Evolutionary conservation across 2,113 vertebrate genomes (phyloP), one percentile per base, ranked within the genome.

Genomic region (Tenrec ecaudatus): DNA sequence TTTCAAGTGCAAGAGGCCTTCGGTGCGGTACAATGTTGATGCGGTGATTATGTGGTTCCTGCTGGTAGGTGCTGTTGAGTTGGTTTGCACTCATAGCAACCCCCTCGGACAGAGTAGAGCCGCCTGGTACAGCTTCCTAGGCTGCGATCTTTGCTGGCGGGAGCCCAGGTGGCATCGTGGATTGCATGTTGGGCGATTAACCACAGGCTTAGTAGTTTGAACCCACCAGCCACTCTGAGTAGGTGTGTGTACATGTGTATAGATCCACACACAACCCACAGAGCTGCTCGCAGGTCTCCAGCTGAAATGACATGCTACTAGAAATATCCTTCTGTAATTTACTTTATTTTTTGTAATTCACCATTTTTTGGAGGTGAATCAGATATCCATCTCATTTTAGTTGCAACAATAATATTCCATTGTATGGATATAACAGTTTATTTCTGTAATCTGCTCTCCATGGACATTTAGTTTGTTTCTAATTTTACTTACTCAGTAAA

Each of bases 221-320:
- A 62, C 23, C 60, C 20, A 62, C 60, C 60, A 19, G 60, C 23
- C 23, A 25, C 60, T 62, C 60, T 25, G 4, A 62, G 20, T 43
- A 4, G 23, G 47, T 5, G 11, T 0, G 0, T 10, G 17, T 3
- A 7, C 11, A 0, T 40, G 20, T 29, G 5, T 12, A 2, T 4
- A 8, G 29, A 17, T n/a, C 40, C 66, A 53, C 47, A 82, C 78
- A 75, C 3, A 60, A 2, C 27, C 6, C 36, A 6, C 17, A 53
- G 62, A 93, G 16, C 36, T 36, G 14, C 23, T 82, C 62, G 20
- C 19, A 22, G 69, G 4, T 58, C 83, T 83, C 77, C 62, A 68
- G 73, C 47, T 86, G 3, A 15, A 36, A 71, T 47, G 3, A 29
- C 27, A 31, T 33, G 31, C 29, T 47, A 33, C 60, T 53, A 36